These are phyloP conservation scores for Cranoglanis bouderius DNA, from an alignment of 2,113 vertebrate species.

Conservation along the genomic window DNA sequence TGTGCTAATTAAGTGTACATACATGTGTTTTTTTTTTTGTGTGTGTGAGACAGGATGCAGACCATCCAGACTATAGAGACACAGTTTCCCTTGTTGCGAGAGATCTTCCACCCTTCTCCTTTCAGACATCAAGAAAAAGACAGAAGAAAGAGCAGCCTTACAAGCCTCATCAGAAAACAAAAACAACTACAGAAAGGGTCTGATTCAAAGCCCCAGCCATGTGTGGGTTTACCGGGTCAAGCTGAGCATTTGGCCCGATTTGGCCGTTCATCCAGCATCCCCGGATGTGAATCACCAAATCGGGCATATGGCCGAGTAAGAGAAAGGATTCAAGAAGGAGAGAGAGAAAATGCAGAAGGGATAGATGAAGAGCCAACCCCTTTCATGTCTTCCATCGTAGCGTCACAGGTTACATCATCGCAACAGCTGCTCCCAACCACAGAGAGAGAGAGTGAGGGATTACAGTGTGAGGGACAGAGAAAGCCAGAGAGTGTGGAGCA, in stretches of 20 bases:
- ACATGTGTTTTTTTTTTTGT: background rate
- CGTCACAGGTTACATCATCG: constrained; percentile 68
- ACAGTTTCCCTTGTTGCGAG: constrained; percentile 73
- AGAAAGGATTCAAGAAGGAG: constrained; percentile 62
- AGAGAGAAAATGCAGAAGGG: constrained; percentile 66
- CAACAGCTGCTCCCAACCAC: constrained; percentile 62
- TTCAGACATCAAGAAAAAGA: constrained; percentile 67
- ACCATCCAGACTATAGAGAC: constrained; percentile 76
- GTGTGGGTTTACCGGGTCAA: constrained; percentile 65
- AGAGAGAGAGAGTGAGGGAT: constrained; percentile 65
- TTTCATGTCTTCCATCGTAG: constrained; percentile 63
- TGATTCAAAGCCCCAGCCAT: constrained; percentile 61
- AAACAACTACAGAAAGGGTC: constrained; percentile 58
- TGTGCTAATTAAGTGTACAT: background rate
- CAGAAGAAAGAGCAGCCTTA: constrained; percentile 71
- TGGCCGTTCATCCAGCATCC: constrained; percentile 77
- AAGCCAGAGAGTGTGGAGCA: constrained; percentile 47
- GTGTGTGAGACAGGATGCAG: constrained; percentile 67
- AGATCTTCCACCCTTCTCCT: constrained; percentile 73
- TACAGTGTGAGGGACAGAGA: constrained; percentile 53
- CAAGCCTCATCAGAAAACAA: constrained; percentile 67
- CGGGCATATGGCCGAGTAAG: constrained; percentile 74
- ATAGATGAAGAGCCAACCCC: constrained; percentile 64
- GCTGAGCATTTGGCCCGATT: constrained; percentile 79
- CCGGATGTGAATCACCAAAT: constrained; percentile 81